Conservation (phyloP, 2,113 vertebrate genomes). For the Pteropus alecto region DNA sequence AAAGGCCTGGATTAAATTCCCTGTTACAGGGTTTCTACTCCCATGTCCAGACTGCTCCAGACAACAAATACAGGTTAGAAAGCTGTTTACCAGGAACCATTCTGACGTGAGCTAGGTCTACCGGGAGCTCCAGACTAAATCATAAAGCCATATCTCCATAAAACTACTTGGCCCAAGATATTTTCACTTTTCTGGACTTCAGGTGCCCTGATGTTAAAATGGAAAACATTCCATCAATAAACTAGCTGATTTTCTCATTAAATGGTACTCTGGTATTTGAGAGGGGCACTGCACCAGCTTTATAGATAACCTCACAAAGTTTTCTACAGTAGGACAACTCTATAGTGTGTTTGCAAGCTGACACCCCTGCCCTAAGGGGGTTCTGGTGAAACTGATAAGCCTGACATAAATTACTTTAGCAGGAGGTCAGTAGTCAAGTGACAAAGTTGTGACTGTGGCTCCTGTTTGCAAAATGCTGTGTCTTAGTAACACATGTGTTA, state of each 20-base stretch:
- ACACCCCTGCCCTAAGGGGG: background rate
- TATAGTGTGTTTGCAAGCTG: background rate
- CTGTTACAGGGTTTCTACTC: background rate
- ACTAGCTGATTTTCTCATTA: background rate
- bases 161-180: background rate
- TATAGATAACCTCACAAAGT: background rate
- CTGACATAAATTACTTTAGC: background rate
- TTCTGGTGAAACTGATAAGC: background rate
- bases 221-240: background rate
- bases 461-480: background rate
- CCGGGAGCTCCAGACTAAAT: background rate
- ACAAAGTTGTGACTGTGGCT: background rate
- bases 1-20: background rate
- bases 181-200: background rate
- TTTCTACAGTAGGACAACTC: background rate
- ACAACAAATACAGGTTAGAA: background rate
- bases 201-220: background rate
- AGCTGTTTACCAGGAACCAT: background rate
- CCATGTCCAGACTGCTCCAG: background rate
- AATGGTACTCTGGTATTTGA: background rate
- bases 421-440: background rate
- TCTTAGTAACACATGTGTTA: background rate
- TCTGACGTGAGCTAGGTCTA: background rate
- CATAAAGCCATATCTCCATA: background rate
- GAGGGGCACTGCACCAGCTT: background rate